Conservation (phyloP, 2,888 invertebrate species). For the Hipparchia sbordonii region DNA sequence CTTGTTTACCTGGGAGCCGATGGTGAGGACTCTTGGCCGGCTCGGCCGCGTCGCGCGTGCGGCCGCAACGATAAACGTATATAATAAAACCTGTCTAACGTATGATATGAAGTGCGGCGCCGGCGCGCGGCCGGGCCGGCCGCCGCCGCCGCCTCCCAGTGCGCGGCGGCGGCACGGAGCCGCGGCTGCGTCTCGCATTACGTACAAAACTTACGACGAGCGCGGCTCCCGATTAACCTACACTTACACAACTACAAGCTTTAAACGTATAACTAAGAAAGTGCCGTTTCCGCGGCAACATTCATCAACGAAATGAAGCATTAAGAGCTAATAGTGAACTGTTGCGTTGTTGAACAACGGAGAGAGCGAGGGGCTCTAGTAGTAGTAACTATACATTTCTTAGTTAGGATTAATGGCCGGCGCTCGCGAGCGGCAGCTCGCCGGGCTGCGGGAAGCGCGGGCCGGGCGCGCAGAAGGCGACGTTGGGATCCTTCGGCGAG, state of each 20-base stretch:
- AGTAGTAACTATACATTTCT: constrained; percentile 83
- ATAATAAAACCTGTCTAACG: constrained; percentile 82
- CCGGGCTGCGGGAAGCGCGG: constrained; percentile 83
- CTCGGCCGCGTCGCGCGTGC: constrained; percentile 70
- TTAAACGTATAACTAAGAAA: constrained; percentile 81
- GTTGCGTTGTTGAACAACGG: constrained; percentile 83
- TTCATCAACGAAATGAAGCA: constrained; percentile 80
- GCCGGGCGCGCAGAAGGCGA: constrained; percentile 83
- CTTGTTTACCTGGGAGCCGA: constrained; percentile 84
- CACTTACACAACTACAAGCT: constrained; percentile 79
- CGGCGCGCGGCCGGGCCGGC: constrained; percentile 64
- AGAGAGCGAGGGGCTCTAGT: constrained; percentile 78
- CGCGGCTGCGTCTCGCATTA: constrained; percentile 50
- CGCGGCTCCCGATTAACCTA: constrained; percentile 74
- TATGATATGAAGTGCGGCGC: constrained; percentile 79
- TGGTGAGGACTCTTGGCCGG: constrained; percentile 73
- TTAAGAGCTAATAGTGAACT: constrained; percentile 83
- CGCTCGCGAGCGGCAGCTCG: constrained; percentile 84
- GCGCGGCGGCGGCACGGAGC: constrained; percentile 73
- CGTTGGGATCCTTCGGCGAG: constrained; percentile 81
- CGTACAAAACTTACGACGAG: constrained; percentile 53
- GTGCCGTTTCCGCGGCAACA: constrained; percentile 71
- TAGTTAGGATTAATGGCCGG: constrained; percentile 78
- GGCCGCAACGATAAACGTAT: constrained; percentile 79
- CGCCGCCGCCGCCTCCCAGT: constrained; percentile 80